A percentile compares a stretch with the other conserved stretches of the same genome.
These are phyloP conservation scores for Trichonephila clavipes DNA, from an alignment of 1,140 invertebrate species.

Conservation along the genomic window DNA sequence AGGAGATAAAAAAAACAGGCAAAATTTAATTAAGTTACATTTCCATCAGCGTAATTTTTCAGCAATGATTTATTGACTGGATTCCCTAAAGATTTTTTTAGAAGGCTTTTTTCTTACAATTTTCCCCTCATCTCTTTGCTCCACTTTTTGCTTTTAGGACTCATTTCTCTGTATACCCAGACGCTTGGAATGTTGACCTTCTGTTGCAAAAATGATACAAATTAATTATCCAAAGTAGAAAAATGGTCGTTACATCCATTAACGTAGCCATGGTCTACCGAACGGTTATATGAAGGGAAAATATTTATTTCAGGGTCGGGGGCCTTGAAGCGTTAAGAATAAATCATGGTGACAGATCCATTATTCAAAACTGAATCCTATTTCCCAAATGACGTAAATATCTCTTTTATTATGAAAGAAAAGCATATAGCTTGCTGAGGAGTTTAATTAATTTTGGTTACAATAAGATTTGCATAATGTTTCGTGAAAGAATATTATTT, in stretches of 20 bases:
- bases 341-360: not conserved
- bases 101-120: not conserved
- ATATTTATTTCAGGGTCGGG: slow-evolving; percentile 17
- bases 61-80: not conserved
- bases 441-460: slow-evolving; percentile 6
- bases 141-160: not conserved
- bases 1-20: not conserved
- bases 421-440: not conserved
- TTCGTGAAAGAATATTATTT: not conserved
- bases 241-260: slow-evolving; percentile 8
- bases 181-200: not conserved
- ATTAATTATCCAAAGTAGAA: slow-evolving; percentile 13
- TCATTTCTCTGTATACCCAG: not conserved
- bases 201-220: not conserved
- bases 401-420: slow-evolving; percentile 9
- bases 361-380: slow-evolving; percentile 26
- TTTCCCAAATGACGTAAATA: slow-evolving; percentile 17
- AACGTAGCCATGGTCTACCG: slow-evolving; percentile 11
- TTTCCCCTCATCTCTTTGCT: not conserved
- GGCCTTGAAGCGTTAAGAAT: slow-evolving; percentile 5
- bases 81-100: not conserved
- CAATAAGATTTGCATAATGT: not conserved
- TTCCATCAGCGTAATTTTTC: not conserved
- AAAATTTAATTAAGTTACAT: slow-evolving; percentile 27
- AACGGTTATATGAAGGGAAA: not conserved